Conservation (phyloP, 2,888 invertebrate genomes). For the Morpho helenor region DNA sequence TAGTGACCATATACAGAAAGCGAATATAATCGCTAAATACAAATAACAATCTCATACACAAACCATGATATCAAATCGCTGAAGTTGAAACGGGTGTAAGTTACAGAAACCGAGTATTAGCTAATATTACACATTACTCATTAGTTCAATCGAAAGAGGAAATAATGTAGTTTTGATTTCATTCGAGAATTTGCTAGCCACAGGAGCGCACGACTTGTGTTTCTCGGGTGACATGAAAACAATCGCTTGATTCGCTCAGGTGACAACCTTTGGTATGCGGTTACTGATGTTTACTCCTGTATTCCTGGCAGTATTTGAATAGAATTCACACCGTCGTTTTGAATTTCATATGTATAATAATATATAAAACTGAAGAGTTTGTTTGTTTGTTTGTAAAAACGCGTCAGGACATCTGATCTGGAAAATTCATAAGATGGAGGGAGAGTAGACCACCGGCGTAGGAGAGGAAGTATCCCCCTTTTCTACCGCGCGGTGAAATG, state of each 20-base stretch:
- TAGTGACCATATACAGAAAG: too few species aligned
- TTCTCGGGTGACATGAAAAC: constrained; percentile 56
- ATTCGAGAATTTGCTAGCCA: constrained; percentile 34
- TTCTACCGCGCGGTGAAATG: too few species aligned
- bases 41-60: background rate
- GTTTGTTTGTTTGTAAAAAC: too few species aligned
- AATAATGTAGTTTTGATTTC: constrained; percentile 28
- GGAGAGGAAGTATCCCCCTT: too few species aligned
- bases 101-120: constrained; percentile 22
- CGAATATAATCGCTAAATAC: background rate
- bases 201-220: constrained; percentile 51
- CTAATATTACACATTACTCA: constrained; percentile 29
- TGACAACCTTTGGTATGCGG: constrained; percentile 3
- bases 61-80: constrained; percentile 17
- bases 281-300: too few species aligned
- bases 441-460: too few species aligned
- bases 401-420: too few species aligned
- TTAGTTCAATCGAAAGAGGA: constrained; percentile 27
- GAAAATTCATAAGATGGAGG: too few species aligned
- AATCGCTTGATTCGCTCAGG: constrained; percentile 39
- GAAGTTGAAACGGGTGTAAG: constrained; percentile 23
- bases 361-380: too few species aligned
- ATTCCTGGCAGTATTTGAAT: too few species aligned
- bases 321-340: too few species aligned
- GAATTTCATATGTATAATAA: too few species aligned